Conservation (phyloP, 2,113 vertebrate genomes). For the Perca schrenkii region DNA sequence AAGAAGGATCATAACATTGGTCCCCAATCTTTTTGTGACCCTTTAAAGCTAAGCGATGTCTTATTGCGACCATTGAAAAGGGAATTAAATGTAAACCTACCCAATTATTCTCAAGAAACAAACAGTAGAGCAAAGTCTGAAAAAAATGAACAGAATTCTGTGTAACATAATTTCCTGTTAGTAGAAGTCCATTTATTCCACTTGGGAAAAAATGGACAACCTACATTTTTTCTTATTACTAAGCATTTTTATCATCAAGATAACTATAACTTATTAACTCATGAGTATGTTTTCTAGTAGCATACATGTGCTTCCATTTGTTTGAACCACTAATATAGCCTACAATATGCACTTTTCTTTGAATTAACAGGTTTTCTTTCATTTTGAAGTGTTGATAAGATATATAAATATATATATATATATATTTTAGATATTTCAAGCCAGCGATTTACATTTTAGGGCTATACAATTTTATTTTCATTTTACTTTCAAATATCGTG, state of each 20-base stretch:
- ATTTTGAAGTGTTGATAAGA: background rate
- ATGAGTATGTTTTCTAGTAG: background rate
- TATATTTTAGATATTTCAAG: background rate
- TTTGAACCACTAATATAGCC: background rate
- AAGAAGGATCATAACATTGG: background rate
- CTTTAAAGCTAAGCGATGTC: background rate
- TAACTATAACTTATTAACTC: background rate
- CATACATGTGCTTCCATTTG: background rate
- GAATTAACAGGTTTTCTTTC: background rate
- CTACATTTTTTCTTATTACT: background rate
- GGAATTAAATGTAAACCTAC: background rate
- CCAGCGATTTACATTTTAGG: background rate
- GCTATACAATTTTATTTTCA: background rate
- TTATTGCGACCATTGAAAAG: background rate
- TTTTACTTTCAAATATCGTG: conserved; percentile 11
- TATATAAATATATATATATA: background rate
- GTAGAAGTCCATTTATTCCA: background rate
- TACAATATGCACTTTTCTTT: background rate
- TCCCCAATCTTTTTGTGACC: background rate
- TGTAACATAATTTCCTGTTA: background rate
- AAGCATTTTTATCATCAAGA: background rate
- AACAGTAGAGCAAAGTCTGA: background rate
- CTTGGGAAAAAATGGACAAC: background rate
- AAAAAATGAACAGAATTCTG: background rate
- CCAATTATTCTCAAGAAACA: background rate